Percentiles rank a stretch among this genome's conserved stretches.
Evolutionary conservation across 1,140 invertebrate genomes (phyloP).

Genomic region (Papilio dardanus): DNA sequence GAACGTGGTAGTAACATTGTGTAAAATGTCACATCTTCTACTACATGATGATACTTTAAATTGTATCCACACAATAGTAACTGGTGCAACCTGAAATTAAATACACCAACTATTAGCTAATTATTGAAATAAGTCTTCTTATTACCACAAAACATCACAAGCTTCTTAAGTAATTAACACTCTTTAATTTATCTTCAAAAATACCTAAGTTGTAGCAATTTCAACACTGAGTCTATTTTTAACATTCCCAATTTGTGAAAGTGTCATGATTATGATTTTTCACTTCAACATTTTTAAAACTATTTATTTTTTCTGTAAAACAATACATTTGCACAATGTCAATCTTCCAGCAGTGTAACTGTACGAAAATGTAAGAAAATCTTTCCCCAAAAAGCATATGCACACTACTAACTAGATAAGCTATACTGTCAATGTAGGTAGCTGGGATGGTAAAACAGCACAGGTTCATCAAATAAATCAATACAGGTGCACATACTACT

Average conservation of each 20-base stretch:
- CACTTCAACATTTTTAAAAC: neutral
- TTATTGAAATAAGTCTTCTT: neutral
- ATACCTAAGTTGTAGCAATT: neutral
- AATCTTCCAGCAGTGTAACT: no score
- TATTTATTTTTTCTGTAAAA: neutral
- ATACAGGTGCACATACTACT: neutral
- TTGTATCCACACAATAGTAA: constrained; percentile 55
- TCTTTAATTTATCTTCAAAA: neutral
- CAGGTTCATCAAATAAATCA: neutral
- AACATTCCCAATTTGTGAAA: neutral
- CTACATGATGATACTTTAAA: constrained; percentile 76
- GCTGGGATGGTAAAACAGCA: neutral
- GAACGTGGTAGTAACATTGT: constrained; percentile 78
- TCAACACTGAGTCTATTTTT: neutral
- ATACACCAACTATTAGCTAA: constrained; percentile 14
- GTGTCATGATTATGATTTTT: neutral
- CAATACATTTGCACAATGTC: neutral
- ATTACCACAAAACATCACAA: neutral
- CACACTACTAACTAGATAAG: neutral
- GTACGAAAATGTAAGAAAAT: neutral
- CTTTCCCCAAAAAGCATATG: neutral
- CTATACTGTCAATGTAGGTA: neutral
- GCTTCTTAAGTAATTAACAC: neutral
- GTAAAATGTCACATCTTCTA: constrained; percentile 79
- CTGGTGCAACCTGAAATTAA: constrained; percentile 63